A percentile compares a stretch with the other conserved stretches of the same genome.
Conservation (phyloP, 1,140 invertebrate species). For the Helicoverpa zea region DNA sequence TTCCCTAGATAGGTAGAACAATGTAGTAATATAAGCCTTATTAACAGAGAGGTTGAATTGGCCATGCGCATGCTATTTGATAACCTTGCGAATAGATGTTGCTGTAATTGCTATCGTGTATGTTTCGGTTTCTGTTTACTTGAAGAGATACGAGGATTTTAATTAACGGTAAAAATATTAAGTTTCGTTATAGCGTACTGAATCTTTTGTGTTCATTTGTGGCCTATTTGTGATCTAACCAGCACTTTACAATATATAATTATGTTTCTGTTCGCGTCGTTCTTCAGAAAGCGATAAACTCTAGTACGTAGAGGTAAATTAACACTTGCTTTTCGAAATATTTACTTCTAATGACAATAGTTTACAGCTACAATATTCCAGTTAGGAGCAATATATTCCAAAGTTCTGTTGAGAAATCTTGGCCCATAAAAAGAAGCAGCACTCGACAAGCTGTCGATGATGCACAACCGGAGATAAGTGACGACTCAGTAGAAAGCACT, state of each 20-base stretch:
- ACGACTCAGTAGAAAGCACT: background rate
- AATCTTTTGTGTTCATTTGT: too few species aligned
- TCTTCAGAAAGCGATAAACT: too few species aligned
- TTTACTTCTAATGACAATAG: too few species aligned
- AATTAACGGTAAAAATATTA: too few species aligned
- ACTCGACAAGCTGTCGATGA: background rate
- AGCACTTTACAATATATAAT: too few species aligned
- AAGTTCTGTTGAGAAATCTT: background rate
- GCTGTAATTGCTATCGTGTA: background rate
- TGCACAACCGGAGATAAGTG: background rate
- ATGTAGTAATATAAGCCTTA: background rate
- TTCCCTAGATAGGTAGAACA: too few species aligned
- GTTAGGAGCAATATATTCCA: background rate
- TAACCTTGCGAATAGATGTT: conserved; percentile 2
- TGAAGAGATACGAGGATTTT: background rate
- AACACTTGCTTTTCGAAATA: too few species aligned
- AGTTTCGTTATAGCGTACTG: too few species aligned
- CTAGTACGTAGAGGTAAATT: too few species aligned
- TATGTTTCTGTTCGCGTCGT: too few species aligned
- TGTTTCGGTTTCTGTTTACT: background rate
- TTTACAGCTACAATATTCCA: too few species aligned
- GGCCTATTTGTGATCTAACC: too few species aligned
- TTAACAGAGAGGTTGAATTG: background rate
- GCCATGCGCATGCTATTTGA: conserved; percentile 8
- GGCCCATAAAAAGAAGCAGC: background rate